Conservation (phyloP, 2,797 vertebrate genomes). For the Oreonectes daqikongensis region DNA sequence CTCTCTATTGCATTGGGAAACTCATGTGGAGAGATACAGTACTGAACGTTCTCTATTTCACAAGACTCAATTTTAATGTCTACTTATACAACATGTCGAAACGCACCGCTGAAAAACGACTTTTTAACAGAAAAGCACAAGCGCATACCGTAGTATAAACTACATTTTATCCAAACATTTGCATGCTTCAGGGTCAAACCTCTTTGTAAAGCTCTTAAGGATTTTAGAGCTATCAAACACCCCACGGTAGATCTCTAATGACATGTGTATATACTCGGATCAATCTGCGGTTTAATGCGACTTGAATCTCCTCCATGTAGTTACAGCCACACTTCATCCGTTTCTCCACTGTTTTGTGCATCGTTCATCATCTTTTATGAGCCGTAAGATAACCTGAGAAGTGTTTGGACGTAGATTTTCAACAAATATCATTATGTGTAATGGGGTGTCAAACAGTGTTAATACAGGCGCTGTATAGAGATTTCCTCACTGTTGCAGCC, state of each 20-base stretch:
- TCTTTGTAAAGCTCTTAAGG: background rate
- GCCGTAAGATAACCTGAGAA: constrained; percentile 27
- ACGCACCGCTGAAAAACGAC: background rate
- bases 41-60: background rate
- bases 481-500: background rate
- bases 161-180: background rate
- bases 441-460: constrained; percentile 27
- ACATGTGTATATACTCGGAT: background rate
- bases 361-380: constrained; percentile 39
- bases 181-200: constrained; percentile 7
- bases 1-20: constrained; percentile 26
- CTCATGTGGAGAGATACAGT: constrained; percentile 28
- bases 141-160: background rate
- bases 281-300: background rate
- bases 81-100: constrained; percentile 13
- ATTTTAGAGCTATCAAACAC: constrained; percentile 9
- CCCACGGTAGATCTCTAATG: background rate
- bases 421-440: constrained; percentile 29
- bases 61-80: background rate
- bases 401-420: constrained; percentile 32
- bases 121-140: background rate
- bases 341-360: constrained; percentile 8
- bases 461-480: constrained; percentile 3
- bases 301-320: constrained; percentile 1
- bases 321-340: background rate